A percentile compares a stretch with the other conserved stretches of the same genome.
Conservation (phyloP, 1,140 invertebrate species). For the Drosophila miranda region DNA sequence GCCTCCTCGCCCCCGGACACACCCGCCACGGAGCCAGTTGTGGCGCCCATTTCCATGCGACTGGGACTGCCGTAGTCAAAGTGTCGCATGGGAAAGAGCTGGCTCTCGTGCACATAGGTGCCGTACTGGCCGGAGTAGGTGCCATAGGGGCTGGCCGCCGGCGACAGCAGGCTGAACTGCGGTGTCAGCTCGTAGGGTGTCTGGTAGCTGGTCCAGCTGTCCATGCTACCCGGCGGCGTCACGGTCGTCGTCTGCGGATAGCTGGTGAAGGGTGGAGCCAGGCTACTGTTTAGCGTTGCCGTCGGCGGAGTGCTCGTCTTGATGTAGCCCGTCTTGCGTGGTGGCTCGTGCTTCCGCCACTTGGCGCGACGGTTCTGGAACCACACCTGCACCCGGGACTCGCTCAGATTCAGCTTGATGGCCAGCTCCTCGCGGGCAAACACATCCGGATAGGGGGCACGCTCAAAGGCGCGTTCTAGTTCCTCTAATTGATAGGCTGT, state of each 20-base stretch:
- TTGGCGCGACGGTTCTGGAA: constrained; percentile 96
- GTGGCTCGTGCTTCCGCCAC: constrained; percentile 98
- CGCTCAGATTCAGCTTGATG: constrained; percentile 93
- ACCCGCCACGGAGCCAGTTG: constrained; percentile 44
- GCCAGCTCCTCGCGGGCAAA: constrained; percentile 97
- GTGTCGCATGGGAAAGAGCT: constrained; percentile 80
- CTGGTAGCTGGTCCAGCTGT: constrained; percentile 89
- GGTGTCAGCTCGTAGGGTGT: constrained; percentile 89
- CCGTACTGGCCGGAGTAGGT: constrained; percentile 81
- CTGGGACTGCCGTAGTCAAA: constrained; percentile 81
- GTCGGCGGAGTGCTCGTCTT: constrained; percentile 84
- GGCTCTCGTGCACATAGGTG: constrained; percentile 79
- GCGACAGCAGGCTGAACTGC: constrained; percentile 88
- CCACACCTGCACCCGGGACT: constrained; percentile 94
- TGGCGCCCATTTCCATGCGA: constrained; percentile 63
- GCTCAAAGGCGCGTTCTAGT: constrained; percentile 95
- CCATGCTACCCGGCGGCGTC: constrained; percentile 85
- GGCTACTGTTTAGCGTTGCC: constrained; percentile 84
- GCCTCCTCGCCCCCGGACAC: constrained; percentile 36
- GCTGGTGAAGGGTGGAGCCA: constrained; percentile 87
- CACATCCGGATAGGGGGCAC: constrained; percentile 98
- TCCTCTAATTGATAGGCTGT: constrained; percentile 98
- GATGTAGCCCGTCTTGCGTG: constrained; percentile 93
- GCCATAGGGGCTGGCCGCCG: constrained; percentile 86
- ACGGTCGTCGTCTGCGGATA: constrained; percentile 85